Conservation (phyloP, 2,888 invertebrate species). For the Sisyra terminalis region DNA sequence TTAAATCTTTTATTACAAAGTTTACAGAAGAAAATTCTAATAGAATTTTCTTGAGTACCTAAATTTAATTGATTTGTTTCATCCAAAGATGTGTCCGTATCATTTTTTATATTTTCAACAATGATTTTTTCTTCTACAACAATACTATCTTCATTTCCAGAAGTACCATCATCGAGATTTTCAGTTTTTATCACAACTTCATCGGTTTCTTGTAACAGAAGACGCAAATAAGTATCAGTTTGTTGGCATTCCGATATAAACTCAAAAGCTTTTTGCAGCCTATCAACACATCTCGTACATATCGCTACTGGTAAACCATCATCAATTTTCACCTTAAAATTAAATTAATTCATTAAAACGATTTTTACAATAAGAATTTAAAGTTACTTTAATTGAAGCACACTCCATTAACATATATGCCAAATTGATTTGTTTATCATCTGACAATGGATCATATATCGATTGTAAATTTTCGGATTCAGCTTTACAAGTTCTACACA, state of each 20-base stretch:
- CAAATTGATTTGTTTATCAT: slow-evolving; percentile 15
- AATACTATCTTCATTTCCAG: too few species aligned
- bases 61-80: too few species aligned
- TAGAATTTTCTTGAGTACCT: too few species aligned
- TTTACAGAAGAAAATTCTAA: slow-evolving; percentile 22
- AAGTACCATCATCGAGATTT: background rate
- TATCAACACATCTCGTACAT: slow-evolving; percentile 1
- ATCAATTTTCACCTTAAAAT: slow-evolving; percentile 4
- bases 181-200: slow-evolving; percentile 2
- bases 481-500: slow-evolving; percentile 11
- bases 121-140: background rate
- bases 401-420: slow-evolving; percentile 32
- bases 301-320: slow-evolving; percentile 6
- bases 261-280: slow-evolving; percentile 3
- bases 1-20: slow-evolving; percentile 26
- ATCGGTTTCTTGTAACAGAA: slow-evolving; percentile 3
- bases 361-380: background rate
- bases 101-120: too few species aligned
- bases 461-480: slow-evolving; percentile 9
- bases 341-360: background rate
- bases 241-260: slow-evolving; percentile 5
- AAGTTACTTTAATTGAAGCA: slow-evolving; percentile 24
- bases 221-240: slow-evolving; percentile 2
- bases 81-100: too few species aligned
- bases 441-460: slow-evolving; percentile 6